Evolutionary conservation across 2,888 invertebrate genomes (phyloP).

Genomic region (Ennomos quercinarius): DNA sequence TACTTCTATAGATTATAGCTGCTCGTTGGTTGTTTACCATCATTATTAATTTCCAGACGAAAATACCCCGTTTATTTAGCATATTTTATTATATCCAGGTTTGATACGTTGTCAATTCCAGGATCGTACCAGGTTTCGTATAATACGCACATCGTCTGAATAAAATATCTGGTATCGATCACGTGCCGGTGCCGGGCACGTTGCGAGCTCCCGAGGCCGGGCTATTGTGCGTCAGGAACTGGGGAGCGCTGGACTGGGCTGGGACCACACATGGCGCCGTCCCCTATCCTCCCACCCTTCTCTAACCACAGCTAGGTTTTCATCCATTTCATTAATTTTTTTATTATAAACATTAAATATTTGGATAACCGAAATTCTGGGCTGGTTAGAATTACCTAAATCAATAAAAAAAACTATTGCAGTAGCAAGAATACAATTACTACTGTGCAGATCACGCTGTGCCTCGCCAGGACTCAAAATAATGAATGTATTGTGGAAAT

Average conservation of each 20-base stretch:
- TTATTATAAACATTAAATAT: no score
- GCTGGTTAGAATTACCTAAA: no score
- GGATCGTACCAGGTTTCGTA: conserved; percentile 17
- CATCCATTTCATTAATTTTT: no score
- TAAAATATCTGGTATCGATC: conserved; percentile 42
- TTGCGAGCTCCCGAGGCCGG: conserved; percentile 28
- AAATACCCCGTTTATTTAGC: not conserved
- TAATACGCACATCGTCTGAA: conserved; percentile 19
- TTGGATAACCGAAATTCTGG: no score
- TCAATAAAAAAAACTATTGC: no score
- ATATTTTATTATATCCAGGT: conserved; percentile 2
- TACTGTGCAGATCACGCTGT: no score
- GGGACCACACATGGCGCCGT: conserved; percentile 49
- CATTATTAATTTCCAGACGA: no score
- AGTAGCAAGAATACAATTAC: no score
- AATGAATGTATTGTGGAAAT: no score
- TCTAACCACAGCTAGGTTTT: not conserved
- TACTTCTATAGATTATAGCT: no score
- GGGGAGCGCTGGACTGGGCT: conserved; percentile 30
- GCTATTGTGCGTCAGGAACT: conserved; percentile 44
- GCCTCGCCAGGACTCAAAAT: no score
- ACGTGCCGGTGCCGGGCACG: conserved; percentile 33
- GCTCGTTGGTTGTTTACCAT: no score
- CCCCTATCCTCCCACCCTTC: conserved; percentile 29
- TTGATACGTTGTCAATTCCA: conserved; percentile 22